Evolutionary conservation across 2,888 invertebrate genomes (phyloP).

Genomic region (Melitaea athalia): DNA sequence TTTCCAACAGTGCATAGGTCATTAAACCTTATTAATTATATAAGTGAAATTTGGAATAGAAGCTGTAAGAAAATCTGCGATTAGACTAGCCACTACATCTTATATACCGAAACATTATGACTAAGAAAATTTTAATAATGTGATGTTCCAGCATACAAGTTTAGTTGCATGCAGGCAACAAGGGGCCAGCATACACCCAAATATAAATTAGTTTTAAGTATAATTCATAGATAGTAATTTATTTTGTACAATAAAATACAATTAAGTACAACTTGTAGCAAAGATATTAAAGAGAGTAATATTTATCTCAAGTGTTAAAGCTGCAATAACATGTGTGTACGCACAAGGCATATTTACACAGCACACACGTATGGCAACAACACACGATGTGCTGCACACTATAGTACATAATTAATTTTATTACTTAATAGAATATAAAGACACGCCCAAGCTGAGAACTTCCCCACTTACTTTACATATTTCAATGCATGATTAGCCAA

Average conservation of each 20-base stretch:
- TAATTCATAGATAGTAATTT: conserved; percentile 82
- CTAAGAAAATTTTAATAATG: conserved; percentile 74
- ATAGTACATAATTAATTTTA: conserved; percentile 79
- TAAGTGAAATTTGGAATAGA: conserved; percentile 81
- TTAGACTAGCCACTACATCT: conserved; percentile 81
- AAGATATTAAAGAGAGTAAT: conserved; percentile 84
- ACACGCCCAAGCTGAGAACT: conserved; percentile 80
- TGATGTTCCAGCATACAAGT: conserved; percentile 81
- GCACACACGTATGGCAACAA: conserved; percentile 79
- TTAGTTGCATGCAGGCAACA: conserved; percentile 80
- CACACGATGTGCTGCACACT: conserved; percentile 79
- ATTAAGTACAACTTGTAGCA: conserved; percentile 87
- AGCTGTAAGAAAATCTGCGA: conserved; percentile 83
- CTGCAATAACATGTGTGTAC: conserved; percentile 81
- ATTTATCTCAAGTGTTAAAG: conserved; percentile 81
- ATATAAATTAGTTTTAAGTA: conserved; percentile 75
- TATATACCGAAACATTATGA: conserved; percentile 80
- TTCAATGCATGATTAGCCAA: conserved; percentile 83
- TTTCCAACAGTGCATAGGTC: conserved; percentile 82
- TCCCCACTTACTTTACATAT: conserved; percentile 77
- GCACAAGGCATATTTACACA: conserved; percentile 81
- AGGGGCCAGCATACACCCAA: conserved; percentile 79
- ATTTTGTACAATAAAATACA: conserved; percentile 87
- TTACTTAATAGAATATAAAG: conserved; percentile 81
- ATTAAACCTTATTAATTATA: conserved; percentile 74